A percentile compares a stretch with the other conserved stretches of the same genome.
These are phyloP conservation scores for Hippolais icterina DNA, from an alignment of 2,113 vertebrate species.

Conservation along the genomic window DNA sequence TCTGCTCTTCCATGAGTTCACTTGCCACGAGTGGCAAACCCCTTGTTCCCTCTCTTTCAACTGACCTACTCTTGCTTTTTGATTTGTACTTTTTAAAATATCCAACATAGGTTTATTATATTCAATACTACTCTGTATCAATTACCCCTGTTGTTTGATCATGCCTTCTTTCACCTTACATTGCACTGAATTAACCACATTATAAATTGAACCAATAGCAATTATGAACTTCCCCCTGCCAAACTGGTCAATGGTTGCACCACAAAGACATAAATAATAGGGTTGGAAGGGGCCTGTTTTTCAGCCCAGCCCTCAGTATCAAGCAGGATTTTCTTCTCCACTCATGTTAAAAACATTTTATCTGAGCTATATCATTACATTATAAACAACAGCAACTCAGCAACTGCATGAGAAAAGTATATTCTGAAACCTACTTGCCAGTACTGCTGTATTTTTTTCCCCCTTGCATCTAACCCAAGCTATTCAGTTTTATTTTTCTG, in stretches of 20 bases:
- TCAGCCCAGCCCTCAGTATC: constrained; percentile 14
- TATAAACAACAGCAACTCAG: constrained; percentile 3
- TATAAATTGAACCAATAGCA: neutral
- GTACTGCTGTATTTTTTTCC: neutral
- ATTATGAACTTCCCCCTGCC: neutral
- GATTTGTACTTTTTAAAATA: neutral
- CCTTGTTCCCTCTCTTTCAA: neutral
- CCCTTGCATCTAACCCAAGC: neutral
- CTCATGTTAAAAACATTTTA: constrained; percentile 43
- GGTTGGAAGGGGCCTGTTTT: constrained; percentile 25
- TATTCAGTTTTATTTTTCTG: neutral
- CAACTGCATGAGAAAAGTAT: neutral
- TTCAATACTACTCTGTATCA: neutral
- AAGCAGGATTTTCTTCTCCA: constrained; percentile 54
- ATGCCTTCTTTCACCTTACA: neutral
- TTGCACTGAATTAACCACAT: neutral
- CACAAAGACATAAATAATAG: constrained; percentile 25
- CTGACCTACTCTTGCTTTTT: neutral
- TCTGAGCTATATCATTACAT: neutral
- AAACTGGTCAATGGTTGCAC: constrained; percentile 30
- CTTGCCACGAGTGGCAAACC: neutral
- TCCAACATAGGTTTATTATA: neutral
- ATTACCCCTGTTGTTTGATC: neutral
- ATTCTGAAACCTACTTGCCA: neutral
- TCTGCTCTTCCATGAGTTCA: neutral